Evolutionary conservation across 1,140 invertebrate species (phyloP).

Genomic region (Meloidogyne floridensis): DNA sequence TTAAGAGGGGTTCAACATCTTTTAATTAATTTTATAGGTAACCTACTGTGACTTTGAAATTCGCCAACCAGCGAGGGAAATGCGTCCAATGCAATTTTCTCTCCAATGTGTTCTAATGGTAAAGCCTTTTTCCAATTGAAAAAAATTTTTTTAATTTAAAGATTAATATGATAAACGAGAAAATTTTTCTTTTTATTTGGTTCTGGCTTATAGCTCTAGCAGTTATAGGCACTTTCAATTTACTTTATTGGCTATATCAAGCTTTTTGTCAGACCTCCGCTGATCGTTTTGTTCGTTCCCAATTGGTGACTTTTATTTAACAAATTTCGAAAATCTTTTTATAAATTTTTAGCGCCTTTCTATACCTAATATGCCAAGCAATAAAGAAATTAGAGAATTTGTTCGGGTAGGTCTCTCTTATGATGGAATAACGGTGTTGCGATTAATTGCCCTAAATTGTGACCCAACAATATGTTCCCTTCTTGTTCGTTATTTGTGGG

Average conservation of each 20-base stretch:
- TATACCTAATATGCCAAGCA: background rate
- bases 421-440: slow-evolving; percentile 15
- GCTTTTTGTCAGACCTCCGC: background rate
- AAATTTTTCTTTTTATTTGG: slow-evolving; percentile 29
- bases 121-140: background rate
- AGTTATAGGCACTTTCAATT: background rate
- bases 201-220: slow-evolving; percentile 16
- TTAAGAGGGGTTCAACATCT: background rate
- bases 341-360: background rate
- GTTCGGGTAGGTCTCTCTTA: background rate
- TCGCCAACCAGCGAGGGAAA: slow-evolving; percentile 7
- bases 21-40: slow-evolving; percentile 6
- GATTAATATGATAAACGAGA: slow-evolving; percentile 34
- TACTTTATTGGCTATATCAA: slow-evolving; percentile 25
- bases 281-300: slow-evolving; percentile 13
- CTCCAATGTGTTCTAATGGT: slow-evolving; percentile 29
- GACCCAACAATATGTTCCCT: slow-evolving; percentile 3
- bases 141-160: background rate
- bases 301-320: background rate
- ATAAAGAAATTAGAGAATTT: background rate
- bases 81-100: slow-evolving; percentile 14
- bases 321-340: background rate
- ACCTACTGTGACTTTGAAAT: slow-evolving; percentile 31
- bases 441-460: slow-evolving; percentile 20
- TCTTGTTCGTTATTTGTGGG: background rate